A percentile compares a stretch with the other conserved stretches of the same genome.
Evolutionary conservation across 2,797 vertebrate species (phyloP).

Genomic region (Malurus leucopterus): DNA sequence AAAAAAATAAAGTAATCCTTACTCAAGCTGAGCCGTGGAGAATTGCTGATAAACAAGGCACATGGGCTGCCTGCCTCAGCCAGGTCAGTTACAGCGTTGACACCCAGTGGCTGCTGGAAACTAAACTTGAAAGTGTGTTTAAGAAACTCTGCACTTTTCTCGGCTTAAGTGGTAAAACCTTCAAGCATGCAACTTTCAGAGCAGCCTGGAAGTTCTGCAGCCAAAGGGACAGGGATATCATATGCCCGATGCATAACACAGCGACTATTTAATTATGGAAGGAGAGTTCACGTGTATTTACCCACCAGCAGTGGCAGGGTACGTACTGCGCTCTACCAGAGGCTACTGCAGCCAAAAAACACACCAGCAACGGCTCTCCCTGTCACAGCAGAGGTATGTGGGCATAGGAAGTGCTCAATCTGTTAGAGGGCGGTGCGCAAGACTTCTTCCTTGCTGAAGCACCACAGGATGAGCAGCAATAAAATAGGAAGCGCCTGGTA

Average conservation of each 20-base stretch:
- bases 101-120: background rate
- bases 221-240: background rate
- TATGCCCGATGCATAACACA: background rate
- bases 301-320: background rate
- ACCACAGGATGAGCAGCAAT: slow-evolving; percentile 8
- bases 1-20: background rate
- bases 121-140: background rate
- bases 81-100: background rate
- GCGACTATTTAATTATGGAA: background rate
- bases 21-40: rapidly evolving
- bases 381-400: background rate
- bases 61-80: background rate
- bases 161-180: background rate
- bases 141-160: background rate
- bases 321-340: background rate
- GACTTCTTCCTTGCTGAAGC: background rate
- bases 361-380: rapidly evolving
- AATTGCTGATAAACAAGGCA: background rate
- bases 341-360: background rate
- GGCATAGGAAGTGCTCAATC: background rate
- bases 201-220: background rate
- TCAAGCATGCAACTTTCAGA: background rate
- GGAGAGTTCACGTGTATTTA: background rate
- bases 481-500: background rate
- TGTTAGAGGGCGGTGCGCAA: background rate